phyloP scores from a whole-genome alignment of 2,888 invertebrate species.

The Andrena minutula region DNA sequence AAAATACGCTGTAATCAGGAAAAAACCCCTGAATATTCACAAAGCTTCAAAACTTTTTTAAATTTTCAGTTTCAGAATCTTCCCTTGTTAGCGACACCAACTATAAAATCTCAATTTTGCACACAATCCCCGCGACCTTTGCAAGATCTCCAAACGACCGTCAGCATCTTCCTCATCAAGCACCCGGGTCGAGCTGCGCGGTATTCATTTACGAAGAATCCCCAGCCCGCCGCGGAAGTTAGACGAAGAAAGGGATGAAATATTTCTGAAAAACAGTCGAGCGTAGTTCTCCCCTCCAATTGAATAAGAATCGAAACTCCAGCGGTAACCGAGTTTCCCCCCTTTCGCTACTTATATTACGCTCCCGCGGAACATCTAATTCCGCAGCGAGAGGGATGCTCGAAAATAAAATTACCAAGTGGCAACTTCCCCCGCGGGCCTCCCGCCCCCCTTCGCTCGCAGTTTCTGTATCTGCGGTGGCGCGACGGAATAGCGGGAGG shows the following conservation, averaged over 20 bases:
- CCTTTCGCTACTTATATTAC: constrained; percentile 20
- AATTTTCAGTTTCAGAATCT: too few relatives aligned
- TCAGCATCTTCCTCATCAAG: not conserved
- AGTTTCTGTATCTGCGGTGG: constrained; percentile 63
- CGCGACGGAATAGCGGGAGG: constrained; percentile 55
- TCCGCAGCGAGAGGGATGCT: constrained; percentile 25
- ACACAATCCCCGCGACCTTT: too few relatives aligned
- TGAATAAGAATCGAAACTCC: constrained; percentile 49
- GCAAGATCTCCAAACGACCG: not conserved
- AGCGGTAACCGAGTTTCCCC: constrained; percentile 14
- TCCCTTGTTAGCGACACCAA: too few relatives aligned
- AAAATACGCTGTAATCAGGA: too few relatives aligned
- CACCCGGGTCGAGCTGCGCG: not conserved
- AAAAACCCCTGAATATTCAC: too few relatives aligned
- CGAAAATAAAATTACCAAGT: constrained; percentile 59
- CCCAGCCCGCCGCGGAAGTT: not conserved
- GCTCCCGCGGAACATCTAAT: constrained; percentile 40
- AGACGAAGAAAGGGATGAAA: not conserved
- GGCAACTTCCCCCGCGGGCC: constrained; percentile 30
- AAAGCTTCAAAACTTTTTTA: too few relatives aligned
- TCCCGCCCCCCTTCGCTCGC: not conserved
- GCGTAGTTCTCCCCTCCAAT: constrained; percentile 25
- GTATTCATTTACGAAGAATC: not conserved
- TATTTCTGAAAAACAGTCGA: constrained; percentile 22
- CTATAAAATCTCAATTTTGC: too few relatives aligned